Base-by-base conservation (phyloP, 2,888 invertebrate species). In the Papilio protenor region DNA sequence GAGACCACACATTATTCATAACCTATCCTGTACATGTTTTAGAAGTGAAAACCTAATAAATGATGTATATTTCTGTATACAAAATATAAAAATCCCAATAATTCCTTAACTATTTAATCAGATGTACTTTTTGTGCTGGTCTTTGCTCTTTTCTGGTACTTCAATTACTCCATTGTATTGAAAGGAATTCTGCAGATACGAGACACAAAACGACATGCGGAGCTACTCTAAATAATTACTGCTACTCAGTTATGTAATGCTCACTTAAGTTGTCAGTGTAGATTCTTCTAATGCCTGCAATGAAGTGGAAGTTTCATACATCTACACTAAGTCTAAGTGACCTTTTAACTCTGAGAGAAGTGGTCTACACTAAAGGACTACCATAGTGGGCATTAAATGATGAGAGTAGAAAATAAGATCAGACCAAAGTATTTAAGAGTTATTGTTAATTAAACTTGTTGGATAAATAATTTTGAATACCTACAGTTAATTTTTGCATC, bases 91-190 rank as follows among this genome's bases (percentile, higher is more conserved):
- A 8, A 55, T n/a, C 21, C 23, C 23, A 23, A 23, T 71, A 71
- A 71, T 45, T 77, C 80, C 82, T 82, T 80, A 79, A 83, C 75
- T 21, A 5, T 5, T 14, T 18, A 33, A 78, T 33, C 92, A 95
- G 95, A 95, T 89, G 79, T 89, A 1, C 73, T 92, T 0, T 88
- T 93, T 59, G 84, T 81, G 0, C 45, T 90, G 0, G 8, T 92
- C 1, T 92, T 95, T 73, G 80, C 82, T 1, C 59, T 90, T 1
- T 89, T 92, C 81, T 94, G 93, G 91, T 92, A 89, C 79, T 94
- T 95, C 89, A 95, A 95, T 84, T 89, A 91, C 64, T 82, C 88
- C 1, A 85, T 94, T 14, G 85, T 94, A 2, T 69, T 90, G 6
- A 83, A 81, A 2, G 85, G 86, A 0, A 81, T 93, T 5, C 79